A percentile compares a stretch with the other conserved stretches of the same genome.
Conservation (phyloP, 2,888 invertebrate genomes). For the Drosophila limbata region DNA sequence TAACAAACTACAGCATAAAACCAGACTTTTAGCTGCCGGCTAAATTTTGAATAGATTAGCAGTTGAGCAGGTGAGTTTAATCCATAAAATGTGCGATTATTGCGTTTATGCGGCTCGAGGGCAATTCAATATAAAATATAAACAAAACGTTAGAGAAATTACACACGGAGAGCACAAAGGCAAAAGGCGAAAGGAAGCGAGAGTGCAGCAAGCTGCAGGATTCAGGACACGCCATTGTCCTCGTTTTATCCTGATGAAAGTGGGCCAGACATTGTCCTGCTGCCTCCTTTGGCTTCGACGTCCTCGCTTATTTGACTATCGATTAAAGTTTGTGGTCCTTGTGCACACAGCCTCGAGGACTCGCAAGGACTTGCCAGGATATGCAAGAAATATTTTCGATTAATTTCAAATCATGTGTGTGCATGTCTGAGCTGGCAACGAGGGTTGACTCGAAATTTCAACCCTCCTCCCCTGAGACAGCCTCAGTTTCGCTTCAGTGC, state of each 20-base stretch:
- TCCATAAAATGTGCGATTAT: constrained; percentile 83
- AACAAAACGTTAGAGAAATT: constrained; percentile 79
- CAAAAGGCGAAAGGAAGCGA: constrained; percentile 10
- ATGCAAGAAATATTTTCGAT: constrained; percentile 71
- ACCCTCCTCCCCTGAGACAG: constrained; percentile 1
- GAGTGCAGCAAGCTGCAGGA: constrained; percentile 30
- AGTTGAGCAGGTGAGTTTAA: constrained; percentile 79
- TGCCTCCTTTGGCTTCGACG: constrained; percentile 2
- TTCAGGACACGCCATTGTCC: constrained; percentile 20
- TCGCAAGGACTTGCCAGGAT: constrained; percentile 17
- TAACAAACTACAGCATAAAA: neutral
- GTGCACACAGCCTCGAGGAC: constrained; percentile 74
- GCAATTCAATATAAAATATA: constrained; percentile 77
- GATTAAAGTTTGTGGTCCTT: constrained; percentile 76
- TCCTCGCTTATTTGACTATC: constrained; percentile 74
- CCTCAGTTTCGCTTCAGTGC: constrained; percentile 34
- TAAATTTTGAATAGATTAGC: constrained; percentile 71
- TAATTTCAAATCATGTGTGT: constrained; percentile 75
- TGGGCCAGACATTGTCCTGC: constrained; percentile 32
- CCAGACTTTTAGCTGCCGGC: constrained; percentile 25
- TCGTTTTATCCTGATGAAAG: constrained; percentile 33
- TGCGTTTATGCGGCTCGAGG: constrained; percentile 78
- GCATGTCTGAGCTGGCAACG: constrained; percentile 47
- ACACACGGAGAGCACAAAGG: constrained; percentile 53
- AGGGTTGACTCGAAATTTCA: neutral